phyloP scores from a whole-genome alignment of 2,113 vertebrate genomes.

The Onychostoma macrolepis region DNA sequence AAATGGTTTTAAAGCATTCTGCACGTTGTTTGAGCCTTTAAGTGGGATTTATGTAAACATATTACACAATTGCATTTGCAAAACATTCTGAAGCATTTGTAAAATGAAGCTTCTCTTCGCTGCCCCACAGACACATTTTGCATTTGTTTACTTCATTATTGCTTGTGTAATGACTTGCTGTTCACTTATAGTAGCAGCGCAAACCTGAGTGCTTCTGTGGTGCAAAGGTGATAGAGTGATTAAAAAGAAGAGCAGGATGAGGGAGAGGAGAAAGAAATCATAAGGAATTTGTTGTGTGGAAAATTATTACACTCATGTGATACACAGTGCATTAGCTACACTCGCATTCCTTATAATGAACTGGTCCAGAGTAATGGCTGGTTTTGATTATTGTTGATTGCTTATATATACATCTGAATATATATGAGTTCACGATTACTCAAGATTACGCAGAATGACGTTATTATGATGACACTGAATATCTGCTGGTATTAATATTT shows the following conservation, averaged over 20 bases:
- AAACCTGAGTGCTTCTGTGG: not conserved
- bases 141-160: slow-evolving; percentile 8
- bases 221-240: not conserved
- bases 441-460: slow-evolving; percentile 11
- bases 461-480: slow-evolving; percentile 20
- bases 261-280: not conserved
- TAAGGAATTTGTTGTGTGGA: not conserved
- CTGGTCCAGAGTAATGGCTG: slow-evolving; percentile 23
- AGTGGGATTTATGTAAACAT: slow-evolving; percentile 21
- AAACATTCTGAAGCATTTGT: not conserved
- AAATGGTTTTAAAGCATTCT: not conserved
- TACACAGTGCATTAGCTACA: slow-evolving; percentile 24
- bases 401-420: not conserved
- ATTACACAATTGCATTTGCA: slow-evolving; percentile 9
- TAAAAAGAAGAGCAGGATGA: not conserved
- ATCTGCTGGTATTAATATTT: slow-evolving; percentile 42
- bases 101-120: slow-evolving; percentile 26
- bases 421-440: slow-evolving; percentile 10
- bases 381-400: not conserved
- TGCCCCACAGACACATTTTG: not conserved
- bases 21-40: not conserved
- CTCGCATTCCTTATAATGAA: not conserved
- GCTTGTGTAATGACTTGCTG: slow-evolving; percentile 28
- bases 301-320: slow-evolving; percentile 18
- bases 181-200: not conserved